Conservation (phyloP, 2,113 vertebrate species). For the Leucoraja erinaceus region DNA sequence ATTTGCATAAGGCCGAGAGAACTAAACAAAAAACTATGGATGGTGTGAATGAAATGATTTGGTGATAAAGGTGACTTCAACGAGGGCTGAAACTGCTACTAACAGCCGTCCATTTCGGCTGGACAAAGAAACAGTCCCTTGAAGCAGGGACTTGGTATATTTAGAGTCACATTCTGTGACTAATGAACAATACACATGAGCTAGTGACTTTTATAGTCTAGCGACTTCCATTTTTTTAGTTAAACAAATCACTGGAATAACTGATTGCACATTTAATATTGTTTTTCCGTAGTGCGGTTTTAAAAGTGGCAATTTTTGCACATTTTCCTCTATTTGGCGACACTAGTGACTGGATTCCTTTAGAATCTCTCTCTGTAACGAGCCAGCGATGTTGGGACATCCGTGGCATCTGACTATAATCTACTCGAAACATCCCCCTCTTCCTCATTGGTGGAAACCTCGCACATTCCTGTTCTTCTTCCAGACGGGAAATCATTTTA, state of each 20-base stretch:
- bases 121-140: not conserved
- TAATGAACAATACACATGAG: conserved; percentile 52
- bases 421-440: conserved; percentile 58
- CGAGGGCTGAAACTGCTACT: not conserved
- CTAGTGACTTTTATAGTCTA: conserved; percentile 67
- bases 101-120: not conserved
- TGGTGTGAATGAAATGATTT: conserved; percentile 55
- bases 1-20: conserved; percentile 67
- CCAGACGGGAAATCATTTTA: conserved; percentile 49
- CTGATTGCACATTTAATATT: conserved; percentile 57
- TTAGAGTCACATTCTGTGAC: conserved; percentile 76
- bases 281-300: conserved; percentile 5
- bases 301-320: conserved; percentile 39
- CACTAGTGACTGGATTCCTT: conserved; percentile 57
- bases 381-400: conserved; percentile 54
- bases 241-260: conserved; percentile 56
- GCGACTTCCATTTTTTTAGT: conserved; percentile 60
- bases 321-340: conserved; percentile 58
- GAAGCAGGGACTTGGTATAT: conserved; percentile 45
- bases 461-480: conserved; percentile 46
- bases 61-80: conserved; percentile 36
- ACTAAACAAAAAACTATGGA: conserved; percentile 58
- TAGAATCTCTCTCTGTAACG: conserved; percentile 55
- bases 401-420: conserved; percentile 54
- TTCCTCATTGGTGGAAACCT: conserved; percentile 49